These are phyloP conservation scores for Callionymus lyra DNA, from an alignment of 2,113 vertebrate species.

Conservation along the genomic window DNA sequence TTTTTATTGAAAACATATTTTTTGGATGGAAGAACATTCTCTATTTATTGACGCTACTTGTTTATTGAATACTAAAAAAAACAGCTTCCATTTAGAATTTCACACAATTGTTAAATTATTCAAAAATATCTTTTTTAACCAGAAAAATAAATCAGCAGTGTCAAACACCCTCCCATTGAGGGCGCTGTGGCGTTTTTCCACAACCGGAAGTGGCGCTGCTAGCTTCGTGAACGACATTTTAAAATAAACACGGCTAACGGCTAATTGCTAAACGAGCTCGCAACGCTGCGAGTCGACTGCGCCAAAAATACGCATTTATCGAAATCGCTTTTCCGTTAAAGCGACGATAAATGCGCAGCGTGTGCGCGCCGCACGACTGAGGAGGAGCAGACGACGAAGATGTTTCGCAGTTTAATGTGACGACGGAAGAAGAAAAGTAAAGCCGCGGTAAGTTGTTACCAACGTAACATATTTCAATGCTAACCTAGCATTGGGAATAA, in stretches of 20 bases:
- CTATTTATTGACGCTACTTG: no score
- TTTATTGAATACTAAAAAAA: no score
- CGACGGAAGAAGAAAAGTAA: slow-evolving; percentile 40
- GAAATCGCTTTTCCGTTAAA: slow-evolving; percentile 7
- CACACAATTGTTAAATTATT: no score
- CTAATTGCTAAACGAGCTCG: slow-evolving; percentile 42
- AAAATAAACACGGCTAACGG: slow-evolving; percentile 58
- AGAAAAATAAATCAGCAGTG: no score
- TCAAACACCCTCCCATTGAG: no score
- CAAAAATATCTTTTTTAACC: no score
- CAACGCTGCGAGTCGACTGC: slow-evolving; percentile 34
- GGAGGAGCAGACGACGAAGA: slow-evolving; percentile 26
- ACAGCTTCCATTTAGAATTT: no score
- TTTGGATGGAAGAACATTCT: no score
- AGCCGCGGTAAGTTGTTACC: slow-evolving; percentile 50
- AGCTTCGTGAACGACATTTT: slow-evolving; percentile 67
- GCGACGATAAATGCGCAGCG: background rate
- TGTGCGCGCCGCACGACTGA: slow-evolving; percentile 4
- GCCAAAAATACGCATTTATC: slow-evolving; percentile 21
- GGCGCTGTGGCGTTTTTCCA: no score
- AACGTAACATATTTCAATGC: slow-evolving; percentile 20
- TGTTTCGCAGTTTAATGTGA: slow-evolving; percentile 42
- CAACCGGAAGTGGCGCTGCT: slow-evolving; percentile 51
- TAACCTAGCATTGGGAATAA: slow-evolving; percentile 25
- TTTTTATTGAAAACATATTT: no score